phyloP scores from a whole-genome alignment of 1,140 invertebrate species.

The Branchinecta lynchi region DNA sequence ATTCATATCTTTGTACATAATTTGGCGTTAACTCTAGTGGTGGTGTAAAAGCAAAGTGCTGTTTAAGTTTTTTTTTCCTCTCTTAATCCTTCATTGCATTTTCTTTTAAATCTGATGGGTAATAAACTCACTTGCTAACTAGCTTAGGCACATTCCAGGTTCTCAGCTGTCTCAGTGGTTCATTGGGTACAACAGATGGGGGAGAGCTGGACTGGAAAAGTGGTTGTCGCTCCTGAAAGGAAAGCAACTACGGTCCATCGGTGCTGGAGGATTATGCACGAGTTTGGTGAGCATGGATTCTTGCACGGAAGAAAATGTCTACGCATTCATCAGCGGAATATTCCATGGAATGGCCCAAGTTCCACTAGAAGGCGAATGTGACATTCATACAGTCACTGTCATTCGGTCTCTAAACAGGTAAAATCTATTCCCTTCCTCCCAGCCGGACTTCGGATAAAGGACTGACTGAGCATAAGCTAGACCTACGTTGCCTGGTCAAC shows the following conservation, averaged over 20 bases:
- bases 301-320: neutral
- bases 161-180: neutral
- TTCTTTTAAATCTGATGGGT: too few species aligned
- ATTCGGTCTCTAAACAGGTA: neutral
- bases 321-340: neutral
- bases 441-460: too few species aligned
- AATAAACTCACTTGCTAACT: too few species aligned
- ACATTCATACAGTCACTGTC: neutral
- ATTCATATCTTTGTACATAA: too few species aligned
- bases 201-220: slow-evolving; percentile 2
- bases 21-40: too few species aligned
- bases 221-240: neutral
- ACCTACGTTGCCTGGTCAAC: too few species aligned
- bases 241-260: neutral
- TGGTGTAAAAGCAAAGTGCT: too few species aligned
- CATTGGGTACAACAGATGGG: neutral
- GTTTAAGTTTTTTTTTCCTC: too few species aligned
- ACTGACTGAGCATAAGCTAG: too few species aligned
- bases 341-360: neutral
- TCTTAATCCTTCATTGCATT: too few species aligned
- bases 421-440: neutral
- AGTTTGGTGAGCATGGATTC: neutral
- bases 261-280: neutral
- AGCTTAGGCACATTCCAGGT: neutral
- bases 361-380: slow-evolving; percentile 8